phyloP scores from a whole-genome alignment of 1,140 invertebrate genomes.

The Meloidogyne exigua region DNA sequence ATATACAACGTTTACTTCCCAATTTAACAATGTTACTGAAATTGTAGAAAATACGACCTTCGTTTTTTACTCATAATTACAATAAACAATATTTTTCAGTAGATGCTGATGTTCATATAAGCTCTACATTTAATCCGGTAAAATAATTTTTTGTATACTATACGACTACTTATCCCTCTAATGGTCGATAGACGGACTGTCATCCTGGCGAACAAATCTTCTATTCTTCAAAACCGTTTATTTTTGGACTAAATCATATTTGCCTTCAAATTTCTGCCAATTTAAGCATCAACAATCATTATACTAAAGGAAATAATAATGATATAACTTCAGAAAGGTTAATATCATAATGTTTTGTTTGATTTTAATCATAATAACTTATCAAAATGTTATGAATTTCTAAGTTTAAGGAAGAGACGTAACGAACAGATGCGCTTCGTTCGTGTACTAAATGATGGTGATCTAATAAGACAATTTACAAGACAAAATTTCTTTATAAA shows the following conservation, averaged over 20 bases:
- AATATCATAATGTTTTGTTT: not conserved
- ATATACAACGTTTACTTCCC: no score
- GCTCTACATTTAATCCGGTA: constrained; percentile 37
- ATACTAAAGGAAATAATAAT: not conserved
- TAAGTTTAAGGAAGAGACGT: not conserved
- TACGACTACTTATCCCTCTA: not conserved
- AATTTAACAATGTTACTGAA: no score
- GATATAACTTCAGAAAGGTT: not conserved
- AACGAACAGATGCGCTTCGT: not conserved
- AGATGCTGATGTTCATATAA: constrained; percentile 37
- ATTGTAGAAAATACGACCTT: no score
- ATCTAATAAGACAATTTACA: constrained; percentile 35
- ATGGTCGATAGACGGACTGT: constrained; percentile 30
- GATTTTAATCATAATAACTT: not conserved
- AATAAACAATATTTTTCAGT: not conserved
- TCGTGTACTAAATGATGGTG: constrained; percentile 30
- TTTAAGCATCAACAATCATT: not conserved
- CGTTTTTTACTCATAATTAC: not conserved
- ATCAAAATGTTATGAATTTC: not conserved
- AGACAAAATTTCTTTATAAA: constrained; percentile 38
- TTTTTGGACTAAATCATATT: not conserved
- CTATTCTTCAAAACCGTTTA: not conserved
- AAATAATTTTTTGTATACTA: not conserved
- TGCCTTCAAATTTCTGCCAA: not conserved
- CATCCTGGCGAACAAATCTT: constrained; percentile 39